Percentiles rank a stretch among this genome's conserved stretches.
phyloP scores from a whole-genome alignment of 2,113 vertebrate species.

The Macquaria australasica region DNA sequence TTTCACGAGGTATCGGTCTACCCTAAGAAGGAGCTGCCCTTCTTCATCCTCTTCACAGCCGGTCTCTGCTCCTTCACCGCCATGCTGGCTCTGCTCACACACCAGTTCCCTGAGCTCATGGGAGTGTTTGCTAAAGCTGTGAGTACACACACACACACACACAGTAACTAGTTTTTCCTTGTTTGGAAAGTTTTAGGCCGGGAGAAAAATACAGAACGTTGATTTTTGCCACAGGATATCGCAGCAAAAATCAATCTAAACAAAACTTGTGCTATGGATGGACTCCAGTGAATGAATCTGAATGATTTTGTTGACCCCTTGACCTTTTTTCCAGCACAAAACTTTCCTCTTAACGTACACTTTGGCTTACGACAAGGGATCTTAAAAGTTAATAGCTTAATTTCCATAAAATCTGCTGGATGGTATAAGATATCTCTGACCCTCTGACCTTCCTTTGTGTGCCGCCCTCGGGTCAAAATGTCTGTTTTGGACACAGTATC shows the following conservation, averaged over 20 bases:
- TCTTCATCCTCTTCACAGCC: conserved; percentile 99
- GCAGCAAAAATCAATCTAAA: not conserved
- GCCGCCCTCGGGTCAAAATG: not conserved
- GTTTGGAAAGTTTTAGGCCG: not conserved
- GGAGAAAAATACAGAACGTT: not conserved
- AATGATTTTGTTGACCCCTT: not conserved
- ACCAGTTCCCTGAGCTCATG: conserved; percentile 99
- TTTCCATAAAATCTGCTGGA: not conserved
- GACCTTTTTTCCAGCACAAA: not conserved
- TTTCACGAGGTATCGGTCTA: conserved; percentile 99
- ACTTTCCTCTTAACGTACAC: not conserved
- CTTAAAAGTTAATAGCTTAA: not conserved
- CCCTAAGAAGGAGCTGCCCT: conserved; percentile 98
- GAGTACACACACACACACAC: conserved; percentile 80
- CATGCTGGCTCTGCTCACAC: conserved; percentile 98
- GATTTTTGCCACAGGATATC: not conserved
- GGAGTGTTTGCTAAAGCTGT: conserved; percentile 99
- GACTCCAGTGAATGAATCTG: not conserved
- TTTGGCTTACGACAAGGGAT: not conserved
- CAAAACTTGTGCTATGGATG: not conserved
- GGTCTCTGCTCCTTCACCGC: conserved; percentile 98
- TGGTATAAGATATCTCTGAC: not conserved
- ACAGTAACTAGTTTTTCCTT: not conserved
- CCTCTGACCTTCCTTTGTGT: not conserved
- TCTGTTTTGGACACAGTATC: not conserved